These are phyloP conservation scores for Netelia fuscicornis DNA, from an alignment of 2,888 invertebrate species.

Conservation along the genomic window DNA sequence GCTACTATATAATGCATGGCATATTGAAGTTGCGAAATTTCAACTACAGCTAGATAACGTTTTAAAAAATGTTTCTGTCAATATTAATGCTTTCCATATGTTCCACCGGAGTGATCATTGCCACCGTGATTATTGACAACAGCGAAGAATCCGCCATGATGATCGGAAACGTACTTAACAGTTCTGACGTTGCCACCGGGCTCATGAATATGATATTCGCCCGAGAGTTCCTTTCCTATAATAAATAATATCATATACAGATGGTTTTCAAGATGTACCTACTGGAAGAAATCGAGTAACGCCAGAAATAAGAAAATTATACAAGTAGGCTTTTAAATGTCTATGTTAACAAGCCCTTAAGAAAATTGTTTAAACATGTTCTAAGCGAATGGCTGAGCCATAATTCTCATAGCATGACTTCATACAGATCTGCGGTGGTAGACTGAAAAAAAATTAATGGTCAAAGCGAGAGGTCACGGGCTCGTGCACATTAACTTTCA, in stretches of 20 bases:
- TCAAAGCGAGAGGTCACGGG: constrained; percentile 12
- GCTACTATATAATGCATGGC: neutral
- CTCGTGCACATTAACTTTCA: constrained; percentile 9
- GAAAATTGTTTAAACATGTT: neutral
- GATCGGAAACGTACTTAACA: constrained; percentile 82
- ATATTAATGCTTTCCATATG: constrained; percentile 55
- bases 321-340: neutral
- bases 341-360: neutral
- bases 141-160: constrained; percentile 81
- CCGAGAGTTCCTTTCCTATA: constrained; percentile 75
- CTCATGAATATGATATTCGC: constrained; percentile 82
- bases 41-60: neutral
- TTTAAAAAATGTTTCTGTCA: neutral
- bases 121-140: constrained; percentile 79
- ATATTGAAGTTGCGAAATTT: neutral
- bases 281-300: neutral
- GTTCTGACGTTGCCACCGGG: constrained; percentile 79
- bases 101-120: constrained; percentile 76
- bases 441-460: constrained; percentile 12
- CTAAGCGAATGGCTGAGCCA: neutral
- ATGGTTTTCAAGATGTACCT: neutral
- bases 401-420: neutral
- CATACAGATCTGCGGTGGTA: neutral
- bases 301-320: neutral
- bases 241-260: constrained; percentile 35